A percentile compares a stretch with the other conserved stretches of the same genome.
phyloP scores from a whole-genome alignment of 2,888 invertebrate genomes.

The Physocephala rufipes region DNA sequence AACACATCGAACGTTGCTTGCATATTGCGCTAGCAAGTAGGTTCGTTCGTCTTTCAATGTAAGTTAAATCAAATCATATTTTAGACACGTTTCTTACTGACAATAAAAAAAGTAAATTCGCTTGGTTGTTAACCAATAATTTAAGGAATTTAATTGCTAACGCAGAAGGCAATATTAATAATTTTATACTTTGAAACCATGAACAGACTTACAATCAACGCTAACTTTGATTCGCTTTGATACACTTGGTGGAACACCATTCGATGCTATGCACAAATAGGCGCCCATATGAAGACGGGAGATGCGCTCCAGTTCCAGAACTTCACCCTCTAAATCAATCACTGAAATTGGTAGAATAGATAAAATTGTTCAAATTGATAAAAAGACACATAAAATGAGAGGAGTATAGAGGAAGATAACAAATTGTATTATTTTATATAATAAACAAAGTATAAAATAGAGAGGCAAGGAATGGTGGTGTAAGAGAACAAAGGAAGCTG shows the following conservation, averaged over 20 bases:
- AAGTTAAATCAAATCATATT: too few relatives aligned
- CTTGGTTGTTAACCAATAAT: too few relatives aligned
- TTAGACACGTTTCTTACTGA: too few relatives aligned
- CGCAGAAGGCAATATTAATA: too few relatives aligned
- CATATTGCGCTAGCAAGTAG: too few relatives aligned
- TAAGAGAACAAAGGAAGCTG: conserved; percentile 18
- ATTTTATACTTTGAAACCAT: too few relatives aligned
- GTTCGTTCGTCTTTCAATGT: too few relatives aligned
- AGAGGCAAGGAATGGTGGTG: too few relatives aligned
- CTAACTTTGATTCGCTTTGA: conserved; percentile 93
- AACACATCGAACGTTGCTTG: too few relatives aligned
- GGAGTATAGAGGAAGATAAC: conserved; percentile 5
- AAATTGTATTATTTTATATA: conserved; percentile 29
- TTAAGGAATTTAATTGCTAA: too few relatives aligned
- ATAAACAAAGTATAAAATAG: too few relatives aligned
- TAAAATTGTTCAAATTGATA: not conserved
- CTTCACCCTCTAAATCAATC: conserved; percentile 84
- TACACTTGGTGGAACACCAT: conserved; percentile 88
- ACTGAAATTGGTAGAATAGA: conserved; percentile 68
- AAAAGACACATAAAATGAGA: conserved; percentile 20
- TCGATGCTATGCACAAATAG: conserved; percentile 85
- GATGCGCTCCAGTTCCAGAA: conserved; percentile 83
- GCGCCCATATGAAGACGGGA: conserved; percentile 91
- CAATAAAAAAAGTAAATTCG: too few relatives aligned
- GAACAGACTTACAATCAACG: conserved; percentile 85